Base-by-base conservation (phyloP, 1,140 invertebrate genomes). In the Heliconius congener region DNA sequence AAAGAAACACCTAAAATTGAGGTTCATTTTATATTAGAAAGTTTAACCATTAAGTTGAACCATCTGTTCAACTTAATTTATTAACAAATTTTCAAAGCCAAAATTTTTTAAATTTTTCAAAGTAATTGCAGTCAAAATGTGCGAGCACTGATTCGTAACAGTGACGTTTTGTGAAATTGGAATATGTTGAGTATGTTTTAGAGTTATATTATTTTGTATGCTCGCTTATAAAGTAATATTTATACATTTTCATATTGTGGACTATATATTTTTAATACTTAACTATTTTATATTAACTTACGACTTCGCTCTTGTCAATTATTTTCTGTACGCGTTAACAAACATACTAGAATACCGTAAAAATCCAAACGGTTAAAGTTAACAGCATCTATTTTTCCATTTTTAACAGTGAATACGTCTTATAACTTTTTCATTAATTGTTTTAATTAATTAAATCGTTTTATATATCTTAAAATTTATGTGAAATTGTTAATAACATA, bases 291-390 rank as follows among this genome's bases (percentile, higher is more conserved):
- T 76, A 79, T 75, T 75, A 71, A 79, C 55, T 39, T 75, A 79
- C 78, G 78, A 80, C 82, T 81, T 86, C 83, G 83, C 82, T 87
- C 85, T 87, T 85, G 88, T 90, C 86, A 91, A 90, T 90, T 90
- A 90, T 80, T 88, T 79, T 89, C 77, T 76, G 74, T 81, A 82
- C 57, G 70, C 71, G 71, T 84, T 79, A 82, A 78, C 23, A 37
- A 37, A 23, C 60, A 66, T n/a, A 27, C 55, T 57, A 23, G 8
- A 55, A 55, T 23, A 11, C 55, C 8, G 8, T 57, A 0, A 23
- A 57, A 57, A 23, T n/a, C 9, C 9, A 9, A 3, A 23, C n/a
- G 55, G 2, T 57, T 9, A 9, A n/a, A 11, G 8, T 57, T 57
- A 57, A 57, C n/a, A 23, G 23, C 5, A n/a, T 19, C 19, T 23